Percentiles rank a stretch among this genome's conserved stretches.
phyloP scores from a whole-genome alignment of 2,888 invertebrate species.

The Fragum sueziense region DNA sequence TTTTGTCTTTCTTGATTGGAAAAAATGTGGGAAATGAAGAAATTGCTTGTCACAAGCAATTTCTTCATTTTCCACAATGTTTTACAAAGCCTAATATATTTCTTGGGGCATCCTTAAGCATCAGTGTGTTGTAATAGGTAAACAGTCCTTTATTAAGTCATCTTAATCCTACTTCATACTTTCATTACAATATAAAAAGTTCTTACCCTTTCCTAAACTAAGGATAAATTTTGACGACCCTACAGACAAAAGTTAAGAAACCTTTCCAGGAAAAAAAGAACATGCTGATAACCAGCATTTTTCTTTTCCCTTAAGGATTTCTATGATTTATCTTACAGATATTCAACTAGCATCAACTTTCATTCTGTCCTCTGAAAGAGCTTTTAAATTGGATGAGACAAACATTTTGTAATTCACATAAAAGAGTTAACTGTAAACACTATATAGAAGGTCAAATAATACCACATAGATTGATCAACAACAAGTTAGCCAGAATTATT shows the following conservation, averaged over 20 bases:
- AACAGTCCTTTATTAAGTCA: background rate
- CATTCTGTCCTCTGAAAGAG: background rate
- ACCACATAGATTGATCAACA: background rate
- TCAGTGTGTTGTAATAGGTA: background rate
- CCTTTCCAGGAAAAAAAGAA: background rate
- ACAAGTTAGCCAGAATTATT: background rate
- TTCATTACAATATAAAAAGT: no score
- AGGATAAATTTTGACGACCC: background rate
- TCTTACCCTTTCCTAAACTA: background rate
- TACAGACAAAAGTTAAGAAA: background rate
- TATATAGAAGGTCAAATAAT: background rate
- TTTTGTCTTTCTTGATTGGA: background rate
- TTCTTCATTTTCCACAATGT: no score
- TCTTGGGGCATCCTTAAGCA: background rate
- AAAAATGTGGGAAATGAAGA: no score
- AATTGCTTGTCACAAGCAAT: no score
- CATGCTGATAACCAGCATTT: background rate
- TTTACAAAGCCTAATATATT: background rate
- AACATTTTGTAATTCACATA: background rate
- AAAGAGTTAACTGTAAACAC: background rate
- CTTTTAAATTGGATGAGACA: background rate
- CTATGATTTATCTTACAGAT: background rate
- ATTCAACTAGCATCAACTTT: background rate
- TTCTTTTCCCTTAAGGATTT: background rate
- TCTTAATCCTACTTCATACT: no score